Evolutionary conservation across 2,888 invertebrate genomes (phyloP).

Genomic region (Cerceris rybyensis): DNA sequence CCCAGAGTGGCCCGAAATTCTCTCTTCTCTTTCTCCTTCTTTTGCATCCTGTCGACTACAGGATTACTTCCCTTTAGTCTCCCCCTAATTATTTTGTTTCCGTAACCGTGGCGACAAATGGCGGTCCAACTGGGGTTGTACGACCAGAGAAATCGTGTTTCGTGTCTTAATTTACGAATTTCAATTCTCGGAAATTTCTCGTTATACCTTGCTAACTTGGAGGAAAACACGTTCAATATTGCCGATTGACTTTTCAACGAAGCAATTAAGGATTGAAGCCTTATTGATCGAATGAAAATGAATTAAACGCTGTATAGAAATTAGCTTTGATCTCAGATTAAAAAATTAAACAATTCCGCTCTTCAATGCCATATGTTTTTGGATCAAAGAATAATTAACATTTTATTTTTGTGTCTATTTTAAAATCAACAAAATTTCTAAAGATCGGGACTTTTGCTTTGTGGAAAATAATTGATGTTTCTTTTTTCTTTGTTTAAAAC

Average conservation of each 20-base stretch:
- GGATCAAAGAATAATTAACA: too few relatives aligned
- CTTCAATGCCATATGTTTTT: not conserved
- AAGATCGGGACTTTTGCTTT: too few relatives aligned
- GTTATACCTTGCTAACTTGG: constrained; percentile 47
- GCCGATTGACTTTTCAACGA: not conserved
- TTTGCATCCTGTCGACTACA: constrained; percentile 52
- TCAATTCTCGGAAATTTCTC: constrained; percentile 19
- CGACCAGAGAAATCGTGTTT: constrained; percentile 23
- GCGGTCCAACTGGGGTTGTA: constrained; percentile 10
- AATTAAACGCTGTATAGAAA: not conserved
- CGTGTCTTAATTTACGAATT: constrained; percentile 46
- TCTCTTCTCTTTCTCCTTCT: constrained; percentile 52
- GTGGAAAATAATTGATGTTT: not conserved
- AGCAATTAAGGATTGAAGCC: not conserved
- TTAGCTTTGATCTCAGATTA: too few relatives aligned
- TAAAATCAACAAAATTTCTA: not conserved
- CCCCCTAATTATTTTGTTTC: constrained; percentile 72
- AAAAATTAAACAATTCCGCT: not conserved
- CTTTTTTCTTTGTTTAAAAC: not conserved
- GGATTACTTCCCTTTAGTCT: constrained; percentile 36
- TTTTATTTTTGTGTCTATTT: too few relatives aligned
- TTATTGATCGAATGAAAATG: not conserved
- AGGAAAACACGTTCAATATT: constrained; percentile 7
- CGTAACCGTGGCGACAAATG: constrained; percentile 68
- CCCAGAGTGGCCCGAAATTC: constrained; percentile 25